A percentile compares a stretch with the other conserved stretches of the same genome.
These are phyloP conservation scores for Heterodera carotae DNA, from an alignment of 1,140 invertebrate species.

Conservation along the genomic window DNA sequence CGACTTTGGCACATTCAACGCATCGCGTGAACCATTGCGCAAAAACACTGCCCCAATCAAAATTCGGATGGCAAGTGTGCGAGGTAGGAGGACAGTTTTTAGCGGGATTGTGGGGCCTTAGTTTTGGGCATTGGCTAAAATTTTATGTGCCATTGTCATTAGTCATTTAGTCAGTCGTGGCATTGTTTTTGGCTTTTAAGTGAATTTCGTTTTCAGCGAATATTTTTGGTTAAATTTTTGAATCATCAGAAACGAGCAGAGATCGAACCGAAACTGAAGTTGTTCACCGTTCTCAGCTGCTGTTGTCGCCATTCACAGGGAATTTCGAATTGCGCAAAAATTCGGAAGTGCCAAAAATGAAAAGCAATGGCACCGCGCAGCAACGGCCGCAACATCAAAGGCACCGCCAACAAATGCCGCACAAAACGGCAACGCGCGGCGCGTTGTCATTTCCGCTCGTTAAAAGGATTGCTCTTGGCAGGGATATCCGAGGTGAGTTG, in stretches of 20 bases:
- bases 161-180: too few relatives aligned
- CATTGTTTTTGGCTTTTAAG: too few relatives aligned
- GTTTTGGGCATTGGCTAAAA: background rate
- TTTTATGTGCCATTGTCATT: too few relatives aligned
- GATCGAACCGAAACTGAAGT: background rate
- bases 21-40: background rate
- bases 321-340: background rate
- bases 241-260: background rate
- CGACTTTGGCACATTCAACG: slow-evolving; percentile 20
- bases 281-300: background rate
- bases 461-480: slow-evolving; percentile 12
- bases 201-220: too few relatives aligned
- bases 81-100: background rate
- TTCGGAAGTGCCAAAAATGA: background rate
- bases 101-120: background rate
- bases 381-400: background rate
- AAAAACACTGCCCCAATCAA: slow-evolving; percentile 8
- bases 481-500: slow-evolving; percentile 1
- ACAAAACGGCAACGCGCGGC: background rate
- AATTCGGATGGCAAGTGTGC: background rate
- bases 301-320: background rate
- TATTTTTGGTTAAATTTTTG: background rate
- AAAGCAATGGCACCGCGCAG: background rate
- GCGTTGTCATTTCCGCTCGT: slow-evolving; percentile 28
- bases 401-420: background rate